These are phyloP conservation scores for Clarias pachynema DNA, from an alignment of 2,797 vertebrate genomes.

Conservation along the genomic window DNA sequence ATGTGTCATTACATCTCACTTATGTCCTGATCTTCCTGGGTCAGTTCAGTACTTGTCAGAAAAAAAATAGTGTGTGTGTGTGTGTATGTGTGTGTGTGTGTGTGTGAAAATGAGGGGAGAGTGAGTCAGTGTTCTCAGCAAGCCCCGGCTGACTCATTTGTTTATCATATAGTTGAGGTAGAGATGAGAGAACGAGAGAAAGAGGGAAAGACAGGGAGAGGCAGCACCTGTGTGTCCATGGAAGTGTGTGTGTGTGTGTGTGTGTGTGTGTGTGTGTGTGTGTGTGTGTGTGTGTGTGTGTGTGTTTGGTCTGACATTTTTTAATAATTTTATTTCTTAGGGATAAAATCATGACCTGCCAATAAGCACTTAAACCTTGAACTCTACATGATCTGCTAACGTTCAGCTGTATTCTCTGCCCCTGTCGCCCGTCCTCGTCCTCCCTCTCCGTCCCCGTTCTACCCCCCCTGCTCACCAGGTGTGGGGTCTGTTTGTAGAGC, in stretches of 20 bases:
- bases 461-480: slow-evolving; percentile 43
- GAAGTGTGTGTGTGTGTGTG: slow-evolving; percentile 6
- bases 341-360: slow-evolving; percentile 10
- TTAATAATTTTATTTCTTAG: background rate
- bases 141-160: slow-evolving; percentile 71
- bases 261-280: slow-evolving; percentile 6
- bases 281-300: slow-evolving; percentile 16
- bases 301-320: background rate
- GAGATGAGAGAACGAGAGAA: slow-evolving; percentile 49
- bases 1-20: background rate
- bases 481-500: slow-evolving; percentile 23
- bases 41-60: slow-evolving; percentile 34
- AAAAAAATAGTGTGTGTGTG: slow-evolving; percentile 27
- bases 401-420: background rate
- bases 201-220: slow-evolving; percentile 31
- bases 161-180: slow-evolving; percentile 64
- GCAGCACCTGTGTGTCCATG: slow-evolving; percentile 22
- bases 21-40: slow-evolving; percentile 16
- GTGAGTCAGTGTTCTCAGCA: slow-evolving; percentile 70
- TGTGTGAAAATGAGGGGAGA: slow-evolving; percentile 50
- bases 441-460: background rate
- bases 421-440: background rate
- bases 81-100: background rate
- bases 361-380: slow-evolving; percentile 29
- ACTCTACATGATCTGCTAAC: slow-evolving; percentile 8